A percentile compares a stretch with the other conserved stretches of the same genome.
Conservation (phyloP, 1,140 invertebrate genomes). For the Linepithema humile region DNA sequence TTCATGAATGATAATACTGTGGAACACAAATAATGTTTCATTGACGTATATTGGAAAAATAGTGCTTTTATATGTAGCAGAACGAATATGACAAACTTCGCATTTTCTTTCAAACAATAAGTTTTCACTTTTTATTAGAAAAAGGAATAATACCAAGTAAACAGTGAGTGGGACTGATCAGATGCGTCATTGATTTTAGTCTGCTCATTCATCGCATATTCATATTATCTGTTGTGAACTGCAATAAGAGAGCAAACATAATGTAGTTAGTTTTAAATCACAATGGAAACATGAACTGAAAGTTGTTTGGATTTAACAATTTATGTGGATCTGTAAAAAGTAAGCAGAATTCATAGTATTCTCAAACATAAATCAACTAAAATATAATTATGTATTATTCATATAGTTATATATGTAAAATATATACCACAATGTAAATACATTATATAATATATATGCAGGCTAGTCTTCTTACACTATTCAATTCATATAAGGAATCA, state of each 20-base stretch:
- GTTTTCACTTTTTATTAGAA: constrained; percentile 11
- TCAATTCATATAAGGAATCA: not conserved
- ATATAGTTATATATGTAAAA: not conserved
- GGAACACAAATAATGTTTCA: constrained; percentile 27
- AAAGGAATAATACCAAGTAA: not conserved
- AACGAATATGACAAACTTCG: not conserved
- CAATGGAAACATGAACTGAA: not conserved
- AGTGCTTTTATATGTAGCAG: constrained; percentile 7
- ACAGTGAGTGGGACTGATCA: constrained; percentile 52
- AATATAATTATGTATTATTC: constrained; percentile 16
- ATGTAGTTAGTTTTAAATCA: not conserved
- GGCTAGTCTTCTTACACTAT: too few species aligned
- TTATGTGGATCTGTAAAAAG: constrained; percentile 2
- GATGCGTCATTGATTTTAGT: not conserved
- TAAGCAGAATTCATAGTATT: not conserved
- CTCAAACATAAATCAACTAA: not conserved
- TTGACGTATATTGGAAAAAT: constrained; percentile 28
- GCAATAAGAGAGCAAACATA: not conserved
- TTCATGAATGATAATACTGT: constrained; percentile 2
- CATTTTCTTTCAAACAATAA: not conserved
- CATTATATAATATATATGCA: too few species aligned
- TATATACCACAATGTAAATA: too few species aligned
- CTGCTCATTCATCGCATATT: not conserved
- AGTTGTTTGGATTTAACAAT: constrained; percentile 1
- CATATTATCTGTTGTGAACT: not conserved